Base-by-base conservation (phyloP, 2,113 vertebrate genomes). In the Carollia perspicillata region DNA sequence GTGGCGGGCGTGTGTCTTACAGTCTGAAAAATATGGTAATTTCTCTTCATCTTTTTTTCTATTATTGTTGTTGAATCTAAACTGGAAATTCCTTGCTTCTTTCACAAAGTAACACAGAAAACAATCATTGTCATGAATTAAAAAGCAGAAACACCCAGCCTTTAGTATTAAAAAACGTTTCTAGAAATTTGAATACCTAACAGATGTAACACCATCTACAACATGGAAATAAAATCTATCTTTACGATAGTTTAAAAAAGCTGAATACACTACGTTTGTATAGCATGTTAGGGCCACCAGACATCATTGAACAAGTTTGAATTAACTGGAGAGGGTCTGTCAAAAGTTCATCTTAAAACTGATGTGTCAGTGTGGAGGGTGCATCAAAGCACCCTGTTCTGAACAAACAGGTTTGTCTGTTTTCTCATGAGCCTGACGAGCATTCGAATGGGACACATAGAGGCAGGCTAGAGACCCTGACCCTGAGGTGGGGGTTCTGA, bases 221-320 rank as follows among this genome's bases (percentile, higher is more conserved):
- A 42, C 16, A 13, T 84, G 55, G 12, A 63, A 74, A 14, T 72
- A 14, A 51, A 58, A 51, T 77, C 5, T 83, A 3, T 77, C 14
- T 90, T 85, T 77, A 79, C 2, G 13, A 66, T 72, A 44, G 14
- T 33, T 65, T 84, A 23, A 78, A 90, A 93, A 93, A 69, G 6
- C 53, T 83, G 28, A 75, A 6, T 33, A 47, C 65, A 55, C n/a
- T 51, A 49, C 71, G 55, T 91, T 89, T 18, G 23, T 91, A 13
- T 2, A 58, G 17, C 3, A 0, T 89, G 28, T 66, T 81, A 89
- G 10, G 33, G 33, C 4, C 20, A 37, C 74, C n/a, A 79, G 69
- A 49, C 33, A 55, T 95, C 87, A 84, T 55, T 78, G 90, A 74
- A 28, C 84, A 90, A 91, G 79, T 80, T 79, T 92, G 86, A 85